Base-by-base conservation (phyloP, 1,140 invertebrate species). In the Cotesia glomerata region DNA sequence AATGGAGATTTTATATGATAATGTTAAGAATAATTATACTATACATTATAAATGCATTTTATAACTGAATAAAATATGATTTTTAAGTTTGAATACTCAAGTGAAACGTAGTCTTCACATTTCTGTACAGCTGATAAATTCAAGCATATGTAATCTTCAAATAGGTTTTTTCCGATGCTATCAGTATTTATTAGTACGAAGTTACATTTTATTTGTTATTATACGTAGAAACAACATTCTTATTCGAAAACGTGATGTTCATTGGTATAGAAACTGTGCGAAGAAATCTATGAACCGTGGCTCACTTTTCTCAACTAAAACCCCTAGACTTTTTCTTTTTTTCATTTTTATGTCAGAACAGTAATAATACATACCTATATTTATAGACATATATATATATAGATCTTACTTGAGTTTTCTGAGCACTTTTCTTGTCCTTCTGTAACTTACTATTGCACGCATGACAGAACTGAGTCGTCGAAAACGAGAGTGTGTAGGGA, bases 201-300 rank as follows among this genome's bases (percentile, higher is more conserved):
- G 26, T 26, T 26, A 26, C 26, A 26, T 26, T 26, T 0, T 26
- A 26, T 26, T 26, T 26, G 26, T 3, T 26, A 26, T 26, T 26
- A 26, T 26, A 26, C 26, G 26, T 26, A 26, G 26, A 26, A 26
- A 26, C 26, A 26, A 26, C 26, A 26, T 26, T 3, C 26, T 26
- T 26, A 26, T 26, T 26, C 26, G 1, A 3, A 26, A 3, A 26
- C 26, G 26, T 26, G 26, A 26, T 39, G 11, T 74, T 70, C 75
- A 64, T 74, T 75, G 39, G 72, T 76, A 36, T 39, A 75, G 78
- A 80, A 80, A 81, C 69, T 73, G 72, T 64, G 4, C 52, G 36
- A 75, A 67, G 72, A 66, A 78, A 80, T 64, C 69, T 73, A 78
- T 54, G 75, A 73, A 77, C 71, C 74, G 65, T 26, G 26, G 26